These are phyloP conservation scores for Aleiodes alternator DNA, from an alignment of 2,888 invertebrate species.

Conservation along the genomic window DNA sequence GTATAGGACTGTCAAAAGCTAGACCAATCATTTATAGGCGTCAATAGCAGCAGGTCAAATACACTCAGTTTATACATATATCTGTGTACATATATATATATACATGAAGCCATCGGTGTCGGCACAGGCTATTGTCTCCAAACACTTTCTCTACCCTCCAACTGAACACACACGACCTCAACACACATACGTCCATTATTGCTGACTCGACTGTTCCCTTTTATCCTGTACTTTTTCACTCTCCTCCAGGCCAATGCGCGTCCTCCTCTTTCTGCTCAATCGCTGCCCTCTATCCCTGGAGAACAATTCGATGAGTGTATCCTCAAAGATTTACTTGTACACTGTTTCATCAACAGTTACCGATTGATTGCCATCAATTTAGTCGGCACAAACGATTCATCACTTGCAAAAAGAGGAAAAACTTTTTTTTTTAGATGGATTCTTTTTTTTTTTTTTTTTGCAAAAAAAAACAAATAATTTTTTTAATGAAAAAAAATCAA, in stretches of 20 bases:
- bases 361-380: neutral
- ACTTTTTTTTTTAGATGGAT: too few relatives aligned
- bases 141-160: slow-evolving; percentile 1
- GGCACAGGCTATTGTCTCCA: slow-evolving; percentile 11
- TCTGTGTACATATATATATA: too few relatives aligned
- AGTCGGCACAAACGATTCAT: neutral
- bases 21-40: slow-evolving; percentile 52
- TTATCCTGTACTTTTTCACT: slow-evolving; percentile 42
- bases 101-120: slow-evolving; percentile 7
- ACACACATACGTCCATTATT: slow-evolving; percentile 40
- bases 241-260: slow-evolving; percentile 22
- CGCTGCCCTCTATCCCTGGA: slow-evolving; percentile 8
- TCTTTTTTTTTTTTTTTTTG: too few relatives aligned
- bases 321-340: slow-evolving; percentile 10
- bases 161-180: neutral
- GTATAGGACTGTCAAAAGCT: slow-evolving; percentile 31
- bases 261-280: neutral
- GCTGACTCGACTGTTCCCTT: slow-evolving; percentile 47
- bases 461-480: slow-evolving; percentile 7
- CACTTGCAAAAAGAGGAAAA: neutral
- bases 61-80: slow-evolving; percentile 34
- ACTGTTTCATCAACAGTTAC: neutral
- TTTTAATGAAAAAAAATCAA: neutral
- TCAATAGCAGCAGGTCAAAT: slow-evolving; percentile 52
- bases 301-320: neutral